Base-by-base conservation (phyloP, 2,888 invertebrate species). In the Aspidapion aeneum region DNA sequence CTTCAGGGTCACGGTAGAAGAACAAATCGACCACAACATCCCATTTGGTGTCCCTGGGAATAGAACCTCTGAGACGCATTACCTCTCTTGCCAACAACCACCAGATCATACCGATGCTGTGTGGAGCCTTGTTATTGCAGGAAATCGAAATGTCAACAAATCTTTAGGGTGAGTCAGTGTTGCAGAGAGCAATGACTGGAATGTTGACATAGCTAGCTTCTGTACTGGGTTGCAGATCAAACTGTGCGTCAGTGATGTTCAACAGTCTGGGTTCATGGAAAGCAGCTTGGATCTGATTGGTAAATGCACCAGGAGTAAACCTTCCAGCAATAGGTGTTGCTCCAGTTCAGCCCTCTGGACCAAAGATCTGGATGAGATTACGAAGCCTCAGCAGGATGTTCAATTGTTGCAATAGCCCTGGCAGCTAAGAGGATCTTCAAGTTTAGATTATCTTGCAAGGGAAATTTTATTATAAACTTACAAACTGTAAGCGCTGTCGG, bases 201-300 rank as follows among this genome's bases (percentile, higher is more conserved):
- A 99, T 97, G 87, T 98, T 99, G 69, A 98, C 98, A 77, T 99
- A 99, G 3, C 97, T 96, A 54, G 98, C 98, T 83, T 99, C 99
- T 74, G 96, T 97, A 74, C 99, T 95, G 57, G 98, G 97, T 81
- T 96, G 96, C 77, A 96, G 94, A 79, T 96, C 96, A 69, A 90
- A 89, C 35, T 92, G 89, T 48, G 99, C 99, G 79, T 99, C 98
- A 68, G 98, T 91, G 51, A 99, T 96, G 67, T 99, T 93, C 82
- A 99, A 82, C 56, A 99, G 86, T 78, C 98, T 90, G 3, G 99
- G 99, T 82, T 99, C 99, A 75, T 98, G 91, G 88, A 98, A 99
- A 73, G 98, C 98, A 78, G 96, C 93, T 89, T 96, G 89, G 72
- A 90, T 89, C 83, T 87, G 76, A 77, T 81, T 81, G 60, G 81